Percentiles rank a stretch among this genome's conserved stretches.
These are phyloP conservation scores for Merluccius polli DNA, from an alignment of 2,797 vertebrate species.

Conservation along the genomic window DNA sequence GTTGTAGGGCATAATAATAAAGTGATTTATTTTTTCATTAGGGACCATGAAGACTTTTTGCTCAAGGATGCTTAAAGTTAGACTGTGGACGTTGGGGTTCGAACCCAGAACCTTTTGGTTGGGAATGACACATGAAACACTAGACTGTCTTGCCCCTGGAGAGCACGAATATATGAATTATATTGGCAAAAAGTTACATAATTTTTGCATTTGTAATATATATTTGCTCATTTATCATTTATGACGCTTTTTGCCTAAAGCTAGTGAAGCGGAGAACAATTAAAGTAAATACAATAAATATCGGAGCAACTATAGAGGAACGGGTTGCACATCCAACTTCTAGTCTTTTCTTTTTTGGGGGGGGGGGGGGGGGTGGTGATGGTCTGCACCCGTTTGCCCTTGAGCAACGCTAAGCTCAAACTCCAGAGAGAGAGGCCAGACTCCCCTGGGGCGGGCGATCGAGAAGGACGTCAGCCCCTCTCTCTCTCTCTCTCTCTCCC, in stretches of 20 bases:
- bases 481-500: no score
- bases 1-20: no score
- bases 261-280: neutral
- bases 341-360: neutral
- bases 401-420: neutral
- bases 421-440: neutral
- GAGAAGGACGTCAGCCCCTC: no score
- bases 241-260: neutral
- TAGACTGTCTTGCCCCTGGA: neutral
- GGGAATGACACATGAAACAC: neutral
- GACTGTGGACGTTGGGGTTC: neutral
- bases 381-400: no score
- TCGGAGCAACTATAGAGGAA: neutral
- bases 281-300: neutral
- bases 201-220: neutral
- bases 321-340: neutral
- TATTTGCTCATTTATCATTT: neutral
- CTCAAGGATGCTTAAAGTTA: neutral
- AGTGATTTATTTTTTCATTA: neutral
- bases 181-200: no score
- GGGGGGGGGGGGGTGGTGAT: no score
- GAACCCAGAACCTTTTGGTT: neutral
- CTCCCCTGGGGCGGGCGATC: neutral
- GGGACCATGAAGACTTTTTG: neutral
- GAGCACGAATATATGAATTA: no score